Evolutionary conservation across 2,797 vertebrate genomes (phyloP), one percentile per base, ranked within the genome.

Genomic region (Parambassis ranga): DNA sequence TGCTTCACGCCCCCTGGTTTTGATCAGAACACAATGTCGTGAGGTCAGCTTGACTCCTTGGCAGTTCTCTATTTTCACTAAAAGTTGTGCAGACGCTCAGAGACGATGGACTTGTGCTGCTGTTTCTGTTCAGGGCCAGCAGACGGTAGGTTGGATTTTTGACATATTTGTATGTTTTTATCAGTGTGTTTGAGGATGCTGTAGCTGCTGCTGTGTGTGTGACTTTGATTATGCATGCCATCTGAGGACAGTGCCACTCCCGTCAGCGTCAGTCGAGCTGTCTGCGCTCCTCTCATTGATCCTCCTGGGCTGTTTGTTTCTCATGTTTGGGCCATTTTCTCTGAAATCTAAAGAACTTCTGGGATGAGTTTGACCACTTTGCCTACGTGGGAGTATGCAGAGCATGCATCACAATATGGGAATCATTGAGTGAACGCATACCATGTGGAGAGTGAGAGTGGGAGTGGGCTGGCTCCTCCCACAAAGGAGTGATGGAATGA

Each of bases 91-190:
- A 81, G 86, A 56, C 72, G 39, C 77, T 51, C 58, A 47, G 75
- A 47, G 65, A 48, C 65, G 85, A 93, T 93, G 92, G 87, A 90
- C 48, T 62, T 90, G 15, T 92, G 92, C 87, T 92, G 90, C 47
- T 92, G 91, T 64, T 75, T 86, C 56, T 90, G 91, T 39, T 16
- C 57, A 1, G 44, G 65, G 63, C 66, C 48, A 1, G 44, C 15
- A 7, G 4, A 53, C 13, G 87, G 87, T 90, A 87, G 55, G 89
- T 56, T 36, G 35, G 14, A 7, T 50, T 65, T 62, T 41, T 20
- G 3, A 6, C 7, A 3, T 33, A 1, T 7, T 48, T 65, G 67
- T 30, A 4, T 7, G 26, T 36, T 7, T 53, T 0, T 31, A 3
- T 58, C 0, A 1, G 4, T 28, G 10, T 14, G 8, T 13, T 20